These are phyloP conservation scores for Micrasema longulum DNA, from an alignment of 1,140 invertebrate genomes.

Conservation along the genomic window DNA sequence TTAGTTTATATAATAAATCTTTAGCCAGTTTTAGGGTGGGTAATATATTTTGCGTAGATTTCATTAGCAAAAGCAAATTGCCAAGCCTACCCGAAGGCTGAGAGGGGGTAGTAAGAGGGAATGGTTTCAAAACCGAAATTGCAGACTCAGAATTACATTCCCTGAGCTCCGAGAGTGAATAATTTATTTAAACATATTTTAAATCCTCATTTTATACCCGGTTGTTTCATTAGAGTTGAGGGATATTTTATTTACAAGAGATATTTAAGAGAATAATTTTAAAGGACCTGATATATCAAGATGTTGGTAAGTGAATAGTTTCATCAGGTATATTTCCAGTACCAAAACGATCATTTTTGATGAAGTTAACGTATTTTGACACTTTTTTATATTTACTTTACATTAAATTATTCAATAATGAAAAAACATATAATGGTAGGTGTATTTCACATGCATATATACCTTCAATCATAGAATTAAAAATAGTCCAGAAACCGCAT, in stretches of 20 bases:
- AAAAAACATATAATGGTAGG: no score
- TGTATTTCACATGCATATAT: no score
- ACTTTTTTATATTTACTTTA: no score
- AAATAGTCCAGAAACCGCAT: no score
- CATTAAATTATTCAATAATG: no score
- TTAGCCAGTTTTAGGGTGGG: conserved; percentile 39
- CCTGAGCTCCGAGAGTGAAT: conserved; percentile 47
- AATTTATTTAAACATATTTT: conserved; percentile 54
- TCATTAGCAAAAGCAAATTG: conserved; percentile 55
- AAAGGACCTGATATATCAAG: not conserved
- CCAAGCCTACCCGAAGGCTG: conserved; percentile 49
- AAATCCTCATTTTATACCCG: conserved; percentile 43
- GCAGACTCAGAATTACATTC: conserved; percentile 54
- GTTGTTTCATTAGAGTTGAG: conserved; percentile 30
- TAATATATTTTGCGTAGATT: conserved; percentile 55
- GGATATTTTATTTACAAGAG: conserved; percentile 8
- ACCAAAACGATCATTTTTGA: no score
- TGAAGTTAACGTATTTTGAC: no score
- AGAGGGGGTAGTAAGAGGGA: conserved; percentile 16
- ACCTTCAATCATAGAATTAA: no score
- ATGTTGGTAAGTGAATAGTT: no score
- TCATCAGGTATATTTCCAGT: no score
- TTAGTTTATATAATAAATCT: conserved; percentile 33
- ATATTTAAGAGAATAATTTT: no score
- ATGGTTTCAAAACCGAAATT: conserved; percentile 48